Percentiles rank a stretch among this genome's conserved stretches.
phyloP scores from a whole-genome alignment of 2,888 invertebrate genomes.

The Phyllotreta cruciferae region DNA sequence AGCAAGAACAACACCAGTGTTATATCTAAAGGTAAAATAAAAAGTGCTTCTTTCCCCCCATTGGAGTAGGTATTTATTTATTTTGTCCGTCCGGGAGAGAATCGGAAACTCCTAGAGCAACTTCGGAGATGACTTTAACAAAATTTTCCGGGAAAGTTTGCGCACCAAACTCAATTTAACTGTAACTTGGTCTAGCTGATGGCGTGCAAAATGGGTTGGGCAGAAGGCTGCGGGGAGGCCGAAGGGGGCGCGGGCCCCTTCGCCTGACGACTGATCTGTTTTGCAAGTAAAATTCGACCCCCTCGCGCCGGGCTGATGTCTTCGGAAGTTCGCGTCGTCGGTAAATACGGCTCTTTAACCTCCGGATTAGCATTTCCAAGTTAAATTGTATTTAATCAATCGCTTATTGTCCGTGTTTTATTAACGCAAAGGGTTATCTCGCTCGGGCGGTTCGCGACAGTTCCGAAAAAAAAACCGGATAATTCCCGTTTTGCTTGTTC shows the following conservation, averaged over 20 bases:
- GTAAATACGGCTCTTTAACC: slow-evolving; percentile 38
- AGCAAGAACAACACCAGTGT: background rate
- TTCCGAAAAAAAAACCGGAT: background rate
- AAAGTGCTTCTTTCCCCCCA: slow-evolving; percentile 3
- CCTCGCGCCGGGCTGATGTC: slow-evolving; percentile 31
- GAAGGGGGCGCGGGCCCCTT: slow-evolving; percentile 23
- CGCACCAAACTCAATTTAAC: slow-evolving; percentile 54
- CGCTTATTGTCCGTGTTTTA: slow-evolving; percentile 41
- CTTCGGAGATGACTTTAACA: slow-evolving; percentile 44
- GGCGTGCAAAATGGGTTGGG: slow-evolving; percentile 48
- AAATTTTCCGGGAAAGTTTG: slow-evolving; percentile 49
- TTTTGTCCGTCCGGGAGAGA: slow-evolving; percentile 18
- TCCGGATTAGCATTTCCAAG: slow-evolving; percentile 43
- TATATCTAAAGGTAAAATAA: slow-evolving; percentile 19
- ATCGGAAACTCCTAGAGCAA: slow-evolving; percentile 31
- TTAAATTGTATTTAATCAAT: slow-evolving; percentile 46
- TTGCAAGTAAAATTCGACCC: slow-evolving; percentile 55
- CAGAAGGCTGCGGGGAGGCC: slow-evolving; percentile 29
- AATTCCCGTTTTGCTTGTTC: background rate
- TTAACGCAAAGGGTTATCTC: slow-evolving; percentile 7
- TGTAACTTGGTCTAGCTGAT: slow-evolving; percentile 51
- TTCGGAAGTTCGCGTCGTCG: slow-evolving; percentile 39
- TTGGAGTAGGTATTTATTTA: slow-evolving; percentile 26
- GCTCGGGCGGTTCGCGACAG: background rate
- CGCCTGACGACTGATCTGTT: slow-evolving; percentile 55